phyloP scores from a whole-genome alignment of 2,113 vertebrate species.

The Pyxicephalus adspersus region DNA sequence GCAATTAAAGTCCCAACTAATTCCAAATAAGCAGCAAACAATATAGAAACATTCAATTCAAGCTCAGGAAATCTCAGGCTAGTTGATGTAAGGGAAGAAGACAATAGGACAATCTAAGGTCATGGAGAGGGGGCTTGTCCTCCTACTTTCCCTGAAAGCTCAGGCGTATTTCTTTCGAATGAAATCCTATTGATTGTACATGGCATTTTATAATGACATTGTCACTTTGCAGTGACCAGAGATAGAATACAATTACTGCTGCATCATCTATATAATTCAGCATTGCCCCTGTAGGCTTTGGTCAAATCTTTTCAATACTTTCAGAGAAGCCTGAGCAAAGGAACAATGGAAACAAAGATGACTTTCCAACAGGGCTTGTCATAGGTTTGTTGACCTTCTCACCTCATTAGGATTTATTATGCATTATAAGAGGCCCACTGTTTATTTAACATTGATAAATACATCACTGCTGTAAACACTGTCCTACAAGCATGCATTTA shows the following conservation, averaged over 20 bases:
- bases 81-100: not conserved
- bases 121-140: slow-evolving; percentile 13
- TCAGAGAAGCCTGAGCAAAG: not conserved
- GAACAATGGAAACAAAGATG: not conserved
- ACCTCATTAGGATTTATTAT: slow-evolving; percentile 15
- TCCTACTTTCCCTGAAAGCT: slow-evolving; percentile 7
- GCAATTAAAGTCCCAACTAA: not conserved
- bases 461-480: not conserved
- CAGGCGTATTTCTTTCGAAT: slow-evolving; percentile 18
- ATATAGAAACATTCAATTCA: not conserved
- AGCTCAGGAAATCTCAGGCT: not conserved
- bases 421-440: not conserved
- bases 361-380: not conserved
- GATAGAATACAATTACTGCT: slow-evolving; percentile 25
- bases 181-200: slow-evolving; percentile 47
- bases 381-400: not conserved
- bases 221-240: slow-evolving; percentile 22
- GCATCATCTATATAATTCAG: slow-evolving; percentile 23
- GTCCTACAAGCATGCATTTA: not conserved
- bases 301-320: not conserved
- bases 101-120: slow-evolving; percentile 19
- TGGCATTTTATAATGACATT: slow-evolving; percentile 48
- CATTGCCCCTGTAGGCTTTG: not conserved
- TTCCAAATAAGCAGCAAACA: not conserved
- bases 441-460: not conserved